Percentiles rank a stretch among this genome's conserved stretches.
phyloP scores from a whole-genome alignment of 1,140 invertebrate species.

The Colletes gigas region DNA sequence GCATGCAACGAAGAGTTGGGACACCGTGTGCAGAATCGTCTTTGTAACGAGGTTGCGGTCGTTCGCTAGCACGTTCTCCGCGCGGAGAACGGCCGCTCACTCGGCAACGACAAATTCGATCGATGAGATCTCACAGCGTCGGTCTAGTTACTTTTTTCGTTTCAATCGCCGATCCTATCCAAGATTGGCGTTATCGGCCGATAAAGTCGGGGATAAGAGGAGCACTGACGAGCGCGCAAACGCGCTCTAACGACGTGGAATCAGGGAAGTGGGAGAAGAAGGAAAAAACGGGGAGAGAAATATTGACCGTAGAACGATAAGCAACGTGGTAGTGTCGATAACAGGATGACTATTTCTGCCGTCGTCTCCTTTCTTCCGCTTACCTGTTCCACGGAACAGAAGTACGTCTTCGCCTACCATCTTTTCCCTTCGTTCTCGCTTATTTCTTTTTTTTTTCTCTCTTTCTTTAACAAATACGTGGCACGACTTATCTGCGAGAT shows the following conservation, averaged over 20 bases:
- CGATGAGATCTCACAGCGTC: not conserved
- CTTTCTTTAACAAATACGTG: not conserved
- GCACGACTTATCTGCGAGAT: not conserved
- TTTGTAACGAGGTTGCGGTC: slow-evolving; percentile 16
- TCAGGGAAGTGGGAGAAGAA: slow-evolving; percentile 30
- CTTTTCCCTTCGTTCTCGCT: not conserved
- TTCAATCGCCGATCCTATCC: slow-evolving; percentile 18
- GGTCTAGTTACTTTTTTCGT: slow-evolving; percentile 22
- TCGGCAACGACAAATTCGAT: slow-evolving; percentile 32
- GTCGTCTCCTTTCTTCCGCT: slow-evolving; percentile 18
- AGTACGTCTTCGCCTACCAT: not conserved
- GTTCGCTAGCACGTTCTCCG: slow-evolving; percentile 16
- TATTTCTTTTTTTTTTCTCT: not conserved
- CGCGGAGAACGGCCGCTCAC: slow-evolving; percentile 18
- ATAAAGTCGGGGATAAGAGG: slow-evolving; percentile 59
- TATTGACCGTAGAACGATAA: slow-evolving; percentile 65
- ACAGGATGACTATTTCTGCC: slow-evolving; percentile 57
- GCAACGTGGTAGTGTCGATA: slow-evolving; percentile 57
- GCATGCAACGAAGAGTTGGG: not conserved
- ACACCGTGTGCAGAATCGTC: not conserved
- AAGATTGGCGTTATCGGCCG: slow-evolving; percentile 59
- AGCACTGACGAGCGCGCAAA: slow-evolving; percentile 27
- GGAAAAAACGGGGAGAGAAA: slow-evolving; percentile 47
- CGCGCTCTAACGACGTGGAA: slow-evolving; percentile 44
- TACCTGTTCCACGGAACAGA: slow-evolving; percentile 12